These are phyloP conservation scores for Dicycla oo DNA, from an alignment of 2,888 invertebrate genomes.

Conservation along the genomic window DNA sequence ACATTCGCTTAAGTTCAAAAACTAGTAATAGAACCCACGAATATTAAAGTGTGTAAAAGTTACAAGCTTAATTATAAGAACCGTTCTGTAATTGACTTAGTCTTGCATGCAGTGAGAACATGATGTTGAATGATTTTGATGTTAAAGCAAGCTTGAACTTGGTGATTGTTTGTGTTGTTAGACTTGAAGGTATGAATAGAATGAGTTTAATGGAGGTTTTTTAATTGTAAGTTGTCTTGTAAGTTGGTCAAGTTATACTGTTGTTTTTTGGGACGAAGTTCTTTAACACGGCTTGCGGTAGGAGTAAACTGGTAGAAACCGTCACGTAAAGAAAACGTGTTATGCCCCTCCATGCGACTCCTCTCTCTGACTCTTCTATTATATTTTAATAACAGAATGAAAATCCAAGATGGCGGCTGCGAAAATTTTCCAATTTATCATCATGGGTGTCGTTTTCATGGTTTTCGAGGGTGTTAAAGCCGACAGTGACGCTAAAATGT, in stretches of 20 bases:
- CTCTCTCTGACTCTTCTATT: no score
- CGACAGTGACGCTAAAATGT: no score
- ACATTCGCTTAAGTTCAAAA: not conserved
- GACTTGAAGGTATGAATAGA: conserved; percentile 8
- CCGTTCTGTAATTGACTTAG: conserved; percentile 36
- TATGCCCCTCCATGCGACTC: no score
- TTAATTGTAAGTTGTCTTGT: not conserved
- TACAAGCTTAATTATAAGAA: conserved; percentile 51
- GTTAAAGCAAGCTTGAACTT: not conserved
- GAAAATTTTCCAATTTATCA: no score
- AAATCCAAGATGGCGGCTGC: no score
- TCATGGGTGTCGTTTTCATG: no score
- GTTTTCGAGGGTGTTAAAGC: no score
- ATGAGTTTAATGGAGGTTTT: not conserved
- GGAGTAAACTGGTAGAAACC: no score
- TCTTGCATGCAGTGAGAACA: conserved; percentile 26
- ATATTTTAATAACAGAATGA: no score
- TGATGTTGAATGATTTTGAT: conserved; percentile 12
- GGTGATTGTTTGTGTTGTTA: conserved; percentile 6
- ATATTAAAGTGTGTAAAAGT: conserved; percentile 41
- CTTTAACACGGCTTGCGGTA: no score
- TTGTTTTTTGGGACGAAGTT: no score
- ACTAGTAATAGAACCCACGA: conserved; percentile 44
- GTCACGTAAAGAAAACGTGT: no score
- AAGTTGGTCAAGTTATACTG: not conserved